Evolutionary conservation across 2,113 vertebrate genomes (phyloP).

Genomic region (Neofelis nebulosa): DNA sequence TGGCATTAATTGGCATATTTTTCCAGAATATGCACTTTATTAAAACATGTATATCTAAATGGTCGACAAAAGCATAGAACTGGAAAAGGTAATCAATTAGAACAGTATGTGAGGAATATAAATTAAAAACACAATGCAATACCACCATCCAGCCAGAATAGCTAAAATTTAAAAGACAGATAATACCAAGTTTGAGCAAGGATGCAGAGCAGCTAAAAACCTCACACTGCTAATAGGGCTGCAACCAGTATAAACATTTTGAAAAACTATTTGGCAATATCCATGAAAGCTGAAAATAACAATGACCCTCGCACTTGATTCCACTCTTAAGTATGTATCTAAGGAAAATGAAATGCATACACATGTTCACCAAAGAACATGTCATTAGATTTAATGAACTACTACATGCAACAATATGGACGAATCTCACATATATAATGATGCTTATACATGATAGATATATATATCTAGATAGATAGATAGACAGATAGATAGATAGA

Average conservation of each 20-base stretch:
- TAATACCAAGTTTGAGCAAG: not conserved
- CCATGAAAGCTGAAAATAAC: not conserved
- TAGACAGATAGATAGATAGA: too few species aligned
- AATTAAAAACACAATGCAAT: not conserved
- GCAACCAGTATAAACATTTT: not conserved
- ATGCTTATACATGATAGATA: too few species aligned
- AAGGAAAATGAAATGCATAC: not conserved
- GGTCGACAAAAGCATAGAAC: not conserved
- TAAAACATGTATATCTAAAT: not conserved
- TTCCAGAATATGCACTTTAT: not conserved
- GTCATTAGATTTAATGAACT: not conserved
- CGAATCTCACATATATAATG: not conserved
- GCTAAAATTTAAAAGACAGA: not conserved
- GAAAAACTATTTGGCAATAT: not conserved
- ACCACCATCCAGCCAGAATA: not conserved
- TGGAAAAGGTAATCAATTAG: not conserved
- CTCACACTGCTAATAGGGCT: not conserved
- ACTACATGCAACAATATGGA: not conserved
- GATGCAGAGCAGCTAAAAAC: not conserved
- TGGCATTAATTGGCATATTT: conserved; percentile 2
- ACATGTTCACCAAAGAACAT: not conserved
- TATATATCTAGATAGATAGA: too few species aligned
- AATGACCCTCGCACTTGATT: not conserved
- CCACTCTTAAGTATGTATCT: not conserved
- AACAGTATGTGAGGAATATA: not conserved